Evolutionary conservation across 2,888 invertebrate genomes (phyloP), one percentile per base, ranked within the genome.

Genomic region (Mythimna albipuncta): DNA sequence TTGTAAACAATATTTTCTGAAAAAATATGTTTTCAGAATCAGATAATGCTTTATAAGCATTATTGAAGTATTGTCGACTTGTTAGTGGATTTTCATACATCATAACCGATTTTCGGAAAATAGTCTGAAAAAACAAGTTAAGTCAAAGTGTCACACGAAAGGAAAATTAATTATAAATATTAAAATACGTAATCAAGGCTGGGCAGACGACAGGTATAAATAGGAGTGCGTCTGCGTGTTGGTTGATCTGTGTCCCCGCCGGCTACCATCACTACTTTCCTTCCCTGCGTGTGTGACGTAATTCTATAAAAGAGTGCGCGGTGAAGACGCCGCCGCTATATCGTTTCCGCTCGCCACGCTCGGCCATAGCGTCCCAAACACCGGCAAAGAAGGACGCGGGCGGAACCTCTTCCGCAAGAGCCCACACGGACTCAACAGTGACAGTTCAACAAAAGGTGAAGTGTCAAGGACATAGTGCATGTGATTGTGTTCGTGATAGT

Each of bases 291-390:
- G 92, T 94, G 93, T 96, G 96, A 96, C 96, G 96, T 96, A 96
- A 96, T 95, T 94, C 95, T 96, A 96, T 96, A 96, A 96, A 96
- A 96, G 96, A 95, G 95, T 91, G 93, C 82, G 94, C 93, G 87
- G 89, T 93, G 94, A 94, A 94, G 94, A 94, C 93, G 95, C 95
- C 94, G 95, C 95, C 92, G 96, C 96, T 96, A 96, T 96, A 96
- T 91, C 94, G 96, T 96, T 95, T 95, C 96, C 95, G 95, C 90
- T 92, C 94, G 96, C 93, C 95, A 92, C 91, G 93, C 95, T 91
- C 92, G 96, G 94, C 93, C 93, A 93, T 92, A 93, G 94, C 94
- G 96, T 95, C 93, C 93, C 93, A 88, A 90, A 88, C 89, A 92
- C 89, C 91, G 93, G 88, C 87, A 92, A 72, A 90, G 89, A 92